These are phyloP conservation scores for Danaus chrysippus DNA, from an alignment of 2,888 invertebrate species.

Conservation along the genomic window DNA sequence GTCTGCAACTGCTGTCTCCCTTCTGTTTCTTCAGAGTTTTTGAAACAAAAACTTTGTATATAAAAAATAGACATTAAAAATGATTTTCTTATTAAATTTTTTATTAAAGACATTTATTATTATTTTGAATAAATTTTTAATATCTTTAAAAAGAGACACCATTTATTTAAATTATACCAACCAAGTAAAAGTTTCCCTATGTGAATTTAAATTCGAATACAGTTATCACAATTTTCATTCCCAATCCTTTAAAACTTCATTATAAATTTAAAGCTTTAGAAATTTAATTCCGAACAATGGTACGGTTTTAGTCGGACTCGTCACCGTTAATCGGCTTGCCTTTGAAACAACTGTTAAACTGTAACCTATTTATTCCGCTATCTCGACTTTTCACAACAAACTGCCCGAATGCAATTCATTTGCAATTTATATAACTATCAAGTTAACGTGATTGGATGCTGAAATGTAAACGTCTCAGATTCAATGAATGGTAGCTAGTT, in stretches of 20 bases:
- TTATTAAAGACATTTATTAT: too few relatives aligned
- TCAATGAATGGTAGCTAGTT: too few relatives aligned
- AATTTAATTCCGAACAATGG: conserved; percentile 15
- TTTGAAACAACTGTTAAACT: conserved; percentile 5
- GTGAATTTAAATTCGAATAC: not conserved
- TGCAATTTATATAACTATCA: conserved; percentile 15
- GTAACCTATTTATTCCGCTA: conserved; percentile 23
- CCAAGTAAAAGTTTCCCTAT: not conserved
- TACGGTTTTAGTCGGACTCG: conserved; percentile 18
- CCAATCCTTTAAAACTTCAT: conserved; percentile 1
- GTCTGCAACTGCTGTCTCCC: too few relatives aligned
- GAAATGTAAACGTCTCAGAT: too few relatives aligned
- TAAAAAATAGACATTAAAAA: too few relatives aligned
- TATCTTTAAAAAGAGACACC: too few relatives aligned
- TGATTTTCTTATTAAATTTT: too few relatives aligned
- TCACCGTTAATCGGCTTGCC: conserved; percentile 28
- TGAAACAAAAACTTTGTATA: too few relatives aligned
- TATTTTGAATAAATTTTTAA: too few relatives aligned
- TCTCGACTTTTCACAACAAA: conserved; percentile 17
- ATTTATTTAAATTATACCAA: not conserved
- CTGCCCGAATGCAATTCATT: conserved; percentile 21
- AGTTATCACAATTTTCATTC: not conserved
- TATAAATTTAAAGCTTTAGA: not conserved
- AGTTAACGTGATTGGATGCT: not conserved
- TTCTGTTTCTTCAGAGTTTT: too few relatives aligned